These are phyloP conservation scores for Drosophila longiperda DNA, from an alignment of 2,888 invertebrate species.

Conservation along the genomic window DNA sequence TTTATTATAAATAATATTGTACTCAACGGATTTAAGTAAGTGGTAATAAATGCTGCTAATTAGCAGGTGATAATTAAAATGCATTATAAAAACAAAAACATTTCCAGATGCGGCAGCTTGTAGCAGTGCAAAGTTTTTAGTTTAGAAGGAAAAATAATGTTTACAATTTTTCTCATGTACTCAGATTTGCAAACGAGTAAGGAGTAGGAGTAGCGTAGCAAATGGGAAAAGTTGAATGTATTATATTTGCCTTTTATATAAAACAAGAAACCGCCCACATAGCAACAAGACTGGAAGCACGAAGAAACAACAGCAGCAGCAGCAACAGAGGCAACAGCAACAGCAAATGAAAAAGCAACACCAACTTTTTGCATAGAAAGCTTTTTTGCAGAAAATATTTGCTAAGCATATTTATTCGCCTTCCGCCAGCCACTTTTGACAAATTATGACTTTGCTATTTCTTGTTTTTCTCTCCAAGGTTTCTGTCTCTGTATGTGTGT, in stretches of 20 bases:
- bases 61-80: constrained; percentile 39
- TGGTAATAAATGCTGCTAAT: constrained; percentile 24
- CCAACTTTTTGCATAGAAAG: constrained; percentile 63
- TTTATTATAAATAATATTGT: not conserved
- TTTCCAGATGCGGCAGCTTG: not conserved
- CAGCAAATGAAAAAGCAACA: constrained; percentile 34
- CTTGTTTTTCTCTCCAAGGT: constrained; percentile 12
- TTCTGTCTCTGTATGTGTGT: constrained; percentile 6
- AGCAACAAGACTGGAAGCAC: constrained; percentile 38
- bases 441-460: constrained; percentile 69
- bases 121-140: constrained; percentile 26
- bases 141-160: constrained; percentile 45
- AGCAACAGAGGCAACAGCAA: constrained; percentile 25
- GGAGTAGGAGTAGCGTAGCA: constrained; percentile 13
- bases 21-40: constrained; percentile 2
- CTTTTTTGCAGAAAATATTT: constrained; percentile 71
- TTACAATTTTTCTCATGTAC: constrained; percentile 52
- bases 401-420: constrained; percentile 67
- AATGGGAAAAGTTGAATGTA: constrained; percentile 61
- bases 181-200: constrained; percentile 35
- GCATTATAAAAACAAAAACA: constrained; percentile 2
- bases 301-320: constrained; percentile 13
- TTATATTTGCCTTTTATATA: constrained; percentile 54
- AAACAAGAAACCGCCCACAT: constrained; percentile 45
- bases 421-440: constrained; percentile 70